Evolutionary conservation across 2,113 vertebrate species (phyloP), one percentile per base, ranked within the genome.

Genomic region (Trichomycterus rosablanca): DNA sequence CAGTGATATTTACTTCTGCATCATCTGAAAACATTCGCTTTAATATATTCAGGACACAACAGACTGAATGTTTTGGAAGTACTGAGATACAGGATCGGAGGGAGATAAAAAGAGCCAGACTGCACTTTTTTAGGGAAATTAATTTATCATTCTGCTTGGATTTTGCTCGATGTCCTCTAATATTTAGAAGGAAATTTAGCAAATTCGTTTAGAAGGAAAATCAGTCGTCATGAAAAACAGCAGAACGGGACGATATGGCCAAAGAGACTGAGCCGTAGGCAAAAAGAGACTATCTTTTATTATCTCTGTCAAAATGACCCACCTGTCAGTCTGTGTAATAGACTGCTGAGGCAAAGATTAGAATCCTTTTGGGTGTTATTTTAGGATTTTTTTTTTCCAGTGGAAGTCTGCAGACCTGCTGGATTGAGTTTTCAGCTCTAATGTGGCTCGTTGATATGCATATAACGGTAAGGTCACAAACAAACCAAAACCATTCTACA

Each of bases 261-360:
- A 54, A 67, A 14, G 57, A 67, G 59, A 49, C 7, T 11, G 45
- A 49, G 44, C 42, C 9, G 34, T 30, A 78, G 75, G 57, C 67
- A 76, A 68, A 52, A 66, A 63, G 71, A 51, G 71, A 81, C 80
- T 76, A 80, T 80, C 76, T 84, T 71, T 79, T 70, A 80, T 81
- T 84, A 80, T 74, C 68, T 53, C 75, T 75, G 81, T 81, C 78
- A 30, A 37, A 78, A 81, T 71, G 71, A 73, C 77, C 83, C 66
- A 70, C 67, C 81, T 83, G 87, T 81, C 85, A 81, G 57, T 86
- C 84, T 85, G 81, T 65, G 73, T 76, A 81, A 79, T 73, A 68
- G 73, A 66, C 74, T 73, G 58, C 59, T 63, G 55, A 69, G 52
- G 65, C 53, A 67, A 59, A 66, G 60, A 72, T 77, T 66, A 61